phyloP scores from a whole-genome alignment of 1,140 invertebrate genomes.

The Cyclina sinensis region DNA sequence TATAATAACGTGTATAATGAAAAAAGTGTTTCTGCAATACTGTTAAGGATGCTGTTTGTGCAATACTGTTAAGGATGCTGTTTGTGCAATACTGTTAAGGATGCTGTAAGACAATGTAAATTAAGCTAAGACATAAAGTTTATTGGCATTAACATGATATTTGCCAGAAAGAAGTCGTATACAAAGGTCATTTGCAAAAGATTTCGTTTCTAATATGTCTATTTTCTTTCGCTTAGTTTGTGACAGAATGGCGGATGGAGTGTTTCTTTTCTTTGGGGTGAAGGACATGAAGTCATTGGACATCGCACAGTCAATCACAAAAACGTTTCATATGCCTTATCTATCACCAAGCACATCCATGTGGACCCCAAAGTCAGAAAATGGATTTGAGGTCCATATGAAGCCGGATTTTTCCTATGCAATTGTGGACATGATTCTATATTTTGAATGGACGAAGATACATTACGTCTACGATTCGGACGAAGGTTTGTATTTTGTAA shows the following conservation, averaged over 20 bases:
- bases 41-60: no score
- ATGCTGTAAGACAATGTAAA: no score
- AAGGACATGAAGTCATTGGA: conserved; percentile 97
- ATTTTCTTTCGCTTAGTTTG: no score
- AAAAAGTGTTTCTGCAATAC: no score
- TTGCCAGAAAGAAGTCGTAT: no score
- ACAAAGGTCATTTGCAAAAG: no score
- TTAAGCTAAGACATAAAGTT: no score
- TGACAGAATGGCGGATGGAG: conserved; percentile 95
- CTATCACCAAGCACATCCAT: conserved; percentile 88
- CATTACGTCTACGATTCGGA: conserved; percentile 98
- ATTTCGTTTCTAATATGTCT: no score
- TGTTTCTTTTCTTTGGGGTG: conserved; percentile 96
- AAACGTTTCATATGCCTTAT: conserved; percentile 98
- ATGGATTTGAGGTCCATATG: conserved; percentile 88
- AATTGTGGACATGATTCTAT: conserved; percentile 96
- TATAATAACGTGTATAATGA: no score
- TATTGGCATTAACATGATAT: no score
- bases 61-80: no score
- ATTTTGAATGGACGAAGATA: conserved; percentile 96
- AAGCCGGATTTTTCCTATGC: conserved; percentile 96
- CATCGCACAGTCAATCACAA: conserved; percentile 97
- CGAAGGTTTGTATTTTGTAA: conserved; percentile 90
- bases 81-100: no score
- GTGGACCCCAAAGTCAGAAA: conserved; percentile 34